Evolutionary conservation across 1,140 invertebrate genomes (phyloP).

Genomic region (Whitmania pigra): DNA sequence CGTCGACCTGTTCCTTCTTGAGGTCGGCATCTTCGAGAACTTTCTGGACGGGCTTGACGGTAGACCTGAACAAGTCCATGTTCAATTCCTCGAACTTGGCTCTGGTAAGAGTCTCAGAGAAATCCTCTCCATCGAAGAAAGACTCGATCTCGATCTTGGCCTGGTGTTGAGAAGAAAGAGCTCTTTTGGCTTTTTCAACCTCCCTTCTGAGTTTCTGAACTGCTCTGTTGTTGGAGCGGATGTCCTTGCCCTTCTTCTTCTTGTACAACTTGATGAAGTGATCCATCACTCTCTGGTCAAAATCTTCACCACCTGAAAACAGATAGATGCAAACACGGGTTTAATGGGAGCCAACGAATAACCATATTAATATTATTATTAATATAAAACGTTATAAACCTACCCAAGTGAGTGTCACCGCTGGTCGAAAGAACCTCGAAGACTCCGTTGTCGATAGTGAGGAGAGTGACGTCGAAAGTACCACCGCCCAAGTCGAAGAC

Average conservation of each 20-base stretch:
- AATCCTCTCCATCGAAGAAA: conserved; percentile 96
- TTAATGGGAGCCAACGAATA: background rate
- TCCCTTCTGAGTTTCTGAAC: conserved; percentile 91
- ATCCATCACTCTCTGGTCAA: conserved; percentile 95
- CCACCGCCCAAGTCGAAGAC: conserved; percentile 99
- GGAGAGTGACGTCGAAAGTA: conserved; percentile 95
- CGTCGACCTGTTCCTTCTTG: conserved; percentile 95
- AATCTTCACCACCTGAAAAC: conserved; percentile 77
- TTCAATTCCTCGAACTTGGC: conserved; percentile 99
- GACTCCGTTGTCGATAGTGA: conserved; percentile 97
- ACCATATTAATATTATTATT: background rate
- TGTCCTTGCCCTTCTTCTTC: conserved; percentile 97
- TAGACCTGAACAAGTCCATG: conserved; percentile 94
- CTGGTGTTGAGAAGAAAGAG: conserved; percentile 84
- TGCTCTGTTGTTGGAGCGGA: conserved; percentile 80
- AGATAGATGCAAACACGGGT: background rate
- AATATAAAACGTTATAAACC: conserved; percentile 15
- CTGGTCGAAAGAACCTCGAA: conserved; percentile 84
- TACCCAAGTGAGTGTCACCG: conserved; percentile 84
- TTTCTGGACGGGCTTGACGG: conserved; percentile 77
- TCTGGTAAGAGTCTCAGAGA: conserved; percentile 94
- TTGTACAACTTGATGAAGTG: conserved; percentile 97
- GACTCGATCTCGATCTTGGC: conserved; percentile 98
- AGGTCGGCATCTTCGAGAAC: conserved; percentile 89
- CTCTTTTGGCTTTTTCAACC: conserved; percentile 94